A percentile compares a stretch with the other conserved stretches of the same genome.
Conservation (phyloP, 2,113 vertebrate species). For the Ia io region DNA sequence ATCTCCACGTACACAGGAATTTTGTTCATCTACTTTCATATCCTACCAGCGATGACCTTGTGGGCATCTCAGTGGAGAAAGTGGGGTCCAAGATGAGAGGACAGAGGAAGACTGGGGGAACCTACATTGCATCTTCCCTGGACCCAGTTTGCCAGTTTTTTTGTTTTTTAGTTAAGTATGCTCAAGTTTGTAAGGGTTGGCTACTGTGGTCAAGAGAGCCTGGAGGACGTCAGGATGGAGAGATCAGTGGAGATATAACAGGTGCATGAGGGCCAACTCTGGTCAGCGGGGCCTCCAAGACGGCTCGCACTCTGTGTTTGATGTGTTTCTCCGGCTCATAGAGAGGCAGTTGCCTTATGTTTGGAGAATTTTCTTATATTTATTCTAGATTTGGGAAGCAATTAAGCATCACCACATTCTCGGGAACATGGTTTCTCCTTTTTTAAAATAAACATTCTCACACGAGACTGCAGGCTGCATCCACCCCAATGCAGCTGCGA, state of each 20-base stretch:
- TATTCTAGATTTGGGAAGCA: conserved; percentile 50
- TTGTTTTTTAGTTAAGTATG: neutral
- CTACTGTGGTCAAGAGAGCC: neutral
- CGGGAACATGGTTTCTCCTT: neutral
- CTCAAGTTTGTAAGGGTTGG: neutral
- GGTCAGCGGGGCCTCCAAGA: neutral
- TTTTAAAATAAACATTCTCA: neutral
- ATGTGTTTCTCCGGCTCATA: neutral
- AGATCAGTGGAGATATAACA: neutral
- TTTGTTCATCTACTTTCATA: neutral
- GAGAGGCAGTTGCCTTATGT: neutral
- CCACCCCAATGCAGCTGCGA: neutral
- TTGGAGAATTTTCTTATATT: conserved; percentile 52
- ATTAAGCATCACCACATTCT: conserved; percentile 60
- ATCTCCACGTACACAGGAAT: neutral
- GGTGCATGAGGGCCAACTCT: neutral
- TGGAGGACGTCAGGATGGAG: neutral
- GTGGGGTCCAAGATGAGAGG: neutral
- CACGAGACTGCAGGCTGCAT: neutral
- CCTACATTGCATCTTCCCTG: neutral
- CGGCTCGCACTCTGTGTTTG: neutral
- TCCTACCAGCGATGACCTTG: neutral
- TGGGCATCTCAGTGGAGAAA: neutral
- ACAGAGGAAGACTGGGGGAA: neutral
- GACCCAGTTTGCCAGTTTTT: neutral